These are phyloP conservation scores for Scolanthus callimorphus DNA, from an alignment of 92 coral and sea anemone species.

Conservation along the genomic window DNA sequence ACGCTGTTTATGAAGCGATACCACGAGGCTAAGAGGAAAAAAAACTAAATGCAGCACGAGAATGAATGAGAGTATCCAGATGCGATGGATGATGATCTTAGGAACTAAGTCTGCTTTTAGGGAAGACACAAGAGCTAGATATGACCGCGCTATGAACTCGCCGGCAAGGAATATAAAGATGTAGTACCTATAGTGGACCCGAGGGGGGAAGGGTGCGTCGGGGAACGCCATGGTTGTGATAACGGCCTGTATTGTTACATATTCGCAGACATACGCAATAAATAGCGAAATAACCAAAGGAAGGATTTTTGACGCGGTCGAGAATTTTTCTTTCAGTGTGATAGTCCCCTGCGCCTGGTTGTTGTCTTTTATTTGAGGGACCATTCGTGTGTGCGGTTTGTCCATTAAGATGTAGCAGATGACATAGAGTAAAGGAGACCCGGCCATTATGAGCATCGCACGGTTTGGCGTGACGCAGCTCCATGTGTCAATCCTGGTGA, in stretches of 20 bases:
- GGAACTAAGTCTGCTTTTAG: constrained; percentile 56
- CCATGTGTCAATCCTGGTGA: too few species aligned
- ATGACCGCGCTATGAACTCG: constrained; percentile 80
- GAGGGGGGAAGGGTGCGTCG: constrained; percentile 80
- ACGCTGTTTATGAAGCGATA: constrained; percentile 76
- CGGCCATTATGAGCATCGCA: constrained; percentile 84
- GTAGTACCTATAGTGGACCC: constrained; percentile 84
- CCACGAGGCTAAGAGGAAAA: constrained; percentile 79
- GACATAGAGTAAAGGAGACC: constrained; percentile 74
- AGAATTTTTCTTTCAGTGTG: constrained; percentile 75
- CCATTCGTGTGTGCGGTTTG: constrained; percentile 43
- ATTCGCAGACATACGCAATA: constrained; percentile 78
- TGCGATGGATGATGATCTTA: constrained; percentile 36
- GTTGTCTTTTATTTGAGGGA: not conserved
- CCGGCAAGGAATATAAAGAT: constrained; percentile 83
- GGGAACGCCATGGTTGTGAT: constrained; percentile 94
- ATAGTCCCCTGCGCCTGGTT: constrained; percentile 3
- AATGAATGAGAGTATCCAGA: constrained; percentile 69
- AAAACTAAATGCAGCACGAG: constrained; percentile 54
- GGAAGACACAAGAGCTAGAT: constrained; percentile 66
- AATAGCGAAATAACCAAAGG: constrained; percentile 73
- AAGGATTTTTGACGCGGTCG: constrained; percentile 46
- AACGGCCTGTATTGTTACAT: constrained; percentile 77
- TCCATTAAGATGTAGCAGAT: constrained; percentile 72
- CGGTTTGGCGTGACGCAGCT: constrained; percentile 70